Percentiles rank a stretch among this genome's conserved stretches.
Conservation (phyloP, 1,140 invertebrate genomes). For the Ptiloglossa arizonensis region DNA sequence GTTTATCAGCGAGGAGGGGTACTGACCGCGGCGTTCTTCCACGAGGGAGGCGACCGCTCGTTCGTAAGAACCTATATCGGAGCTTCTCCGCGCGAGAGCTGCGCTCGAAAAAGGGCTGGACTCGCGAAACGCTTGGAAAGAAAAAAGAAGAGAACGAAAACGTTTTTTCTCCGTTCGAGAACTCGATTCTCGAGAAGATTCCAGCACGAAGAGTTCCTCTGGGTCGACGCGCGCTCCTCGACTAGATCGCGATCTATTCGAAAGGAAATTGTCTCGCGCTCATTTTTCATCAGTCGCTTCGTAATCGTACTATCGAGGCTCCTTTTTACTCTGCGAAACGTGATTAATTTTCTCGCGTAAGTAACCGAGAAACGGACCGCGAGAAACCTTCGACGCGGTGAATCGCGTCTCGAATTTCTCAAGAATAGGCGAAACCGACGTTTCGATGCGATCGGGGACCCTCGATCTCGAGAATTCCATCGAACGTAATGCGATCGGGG, state of each 20-base stretch:
- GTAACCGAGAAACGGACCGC: neutral
- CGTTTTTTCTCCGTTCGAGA: too few relatives aligned
- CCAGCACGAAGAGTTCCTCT: too few relatives aligned
- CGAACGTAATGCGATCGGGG: constrained; percentile 11
- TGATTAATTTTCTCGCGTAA: neutral
- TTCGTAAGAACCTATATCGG: constrained; percentile 54
- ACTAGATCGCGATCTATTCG: too few relatives aligned
- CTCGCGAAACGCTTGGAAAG: too few relatives aligned
- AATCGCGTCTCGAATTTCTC: too few relatives aligned
- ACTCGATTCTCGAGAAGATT: too few relatives aligned
- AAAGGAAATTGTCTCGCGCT: too few relatives aligned
- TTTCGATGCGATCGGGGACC: neutral
- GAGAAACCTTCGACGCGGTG: neutral
- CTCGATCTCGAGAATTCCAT: constrained; percentile 24
- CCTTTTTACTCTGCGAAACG: constrained; percentile 28
- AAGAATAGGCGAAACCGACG: constrained; percentile 7
- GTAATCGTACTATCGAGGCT: constrained; percentile 48
- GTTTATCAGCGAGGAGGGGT: constrained; percentile 64
- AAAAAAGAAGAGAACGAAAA: too few relatives aligned
- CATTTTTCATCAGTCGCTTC: neutral
- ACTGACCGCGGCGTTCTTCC: constrained; percentile 77
- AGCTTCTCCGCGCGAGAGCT: neutral
- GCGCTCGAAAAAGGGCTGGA: too few relatives aligned
- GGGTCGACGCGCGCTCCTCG: too few relatives aligned
- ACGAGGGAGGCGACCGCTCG: constrained; percentile 71